These are phyloP conservation scores for Poeciliopsis turrubarensis DNA, from an alignment of 2,113 vertebrate genomes.

Conservation along the genomic window DNA sequence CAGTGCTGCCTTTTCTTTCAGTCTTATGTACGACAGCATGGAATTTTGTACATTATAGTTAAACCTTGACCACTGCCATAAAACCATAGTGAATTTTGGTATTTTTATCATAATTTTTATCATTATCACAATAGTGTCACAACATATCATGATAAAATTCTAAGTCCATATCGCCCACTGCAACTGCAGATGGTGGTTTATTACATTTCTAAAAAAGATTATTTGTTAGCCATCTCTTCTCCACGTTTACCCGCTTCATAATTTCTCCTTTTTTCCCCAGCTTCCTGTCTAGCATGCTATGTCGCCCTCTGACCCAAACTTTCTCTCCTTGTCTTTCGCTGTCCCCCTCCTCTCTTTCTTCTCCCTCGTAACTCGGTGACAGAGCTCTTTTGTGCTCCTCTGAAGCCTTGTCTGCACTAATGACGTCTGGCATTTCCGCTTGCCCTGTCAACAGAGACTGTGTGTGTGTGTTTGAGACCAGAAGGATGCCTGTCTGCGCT, in stretches of 20 bases:
- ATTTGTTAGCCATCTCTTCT: constrained; percentile 1
- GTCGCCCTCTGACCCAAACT: constrained; percentile 32
- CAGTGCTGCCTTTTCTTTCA: no score
- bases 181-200: background rate
- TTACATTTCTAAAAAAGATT: background rate
- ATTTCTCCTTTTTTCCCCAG: background rate
- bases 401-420: constrained; percentile 70
- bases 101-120: no score
- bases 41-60: no score
- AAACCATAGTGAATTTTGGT: no score
- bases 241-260: constrained; percentile 3
- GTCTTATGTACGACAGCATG: no score
- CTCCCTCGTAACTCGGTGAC: constrained; percentile 65
- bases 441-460: constrained; percentile 64
- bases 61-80: no score
- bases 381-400: constrained; percentile 70
- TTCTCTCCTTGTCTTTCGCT: background rate
- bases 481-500: constrained; percentile 51
- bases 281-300: constrained; percentile 15
- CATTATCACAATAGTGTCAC: no score
- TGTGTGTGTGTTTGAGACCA: constrained; percentile 37
- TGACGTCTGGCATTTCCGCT: constrained; percentile 72
- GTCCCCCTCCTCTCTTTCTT: background rate
- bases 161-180: no score
- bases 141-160: no score